Percentiles rank a stretch among this genome's conserved stretches.
Evolutionary conservation across 2,888 invertebrate species (phyloP).

Genomic region (Drosophila formosana): DNA sequence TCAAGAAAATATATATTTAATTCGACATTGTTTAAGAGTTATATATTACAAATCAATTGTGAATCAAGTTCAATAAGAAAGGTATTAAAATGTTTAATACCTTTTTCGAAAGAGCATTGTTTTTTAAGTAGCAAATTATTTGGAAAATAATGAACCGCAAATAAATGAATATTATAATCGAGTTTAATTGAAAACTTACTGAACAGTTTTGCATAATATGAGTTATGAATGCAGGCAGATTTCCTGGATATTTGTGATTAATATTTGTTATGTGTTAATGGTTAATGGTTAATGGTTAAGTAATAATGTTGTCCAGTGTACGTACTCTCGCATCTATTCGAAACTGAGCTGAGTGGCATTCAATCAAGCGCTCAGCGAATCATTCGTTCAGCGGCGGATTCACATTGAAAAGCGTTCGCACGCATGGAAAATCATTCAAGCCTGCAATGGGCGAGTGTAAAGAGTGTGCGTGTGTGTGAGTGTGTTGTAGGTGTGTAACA

Average conservation of each 20-base stretch:
- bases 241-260: constrained; percentile 5
- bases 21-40: no score
- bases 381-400: constrained; percentile 46
- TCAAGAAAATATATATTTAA: no score
- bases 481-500: constrained; percentile 29
- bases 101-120: no score
- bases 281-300: constrained; percentile 5
- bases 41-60: no score
- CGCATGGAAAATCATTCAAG: constrained; percentile 76
- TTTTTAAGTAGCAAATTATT: no score
- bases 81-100: no score
- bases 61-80: no score
- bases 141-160: no score
- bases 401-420: constrained; percentile 66
- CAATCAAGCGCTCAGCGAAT: constrained; percentile 62
- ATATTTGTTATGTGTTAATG: neutral
- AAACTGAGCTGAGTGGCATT: constrained; percentile 50
- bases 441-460: constrained; percentile 50
- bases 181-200: neutral
- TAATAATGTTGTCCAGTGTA: constrained; percentile 47
- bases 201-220: neutral
- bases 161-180: neutral
- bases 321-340: constrained; percentile 4
- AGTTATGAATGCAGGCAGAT: constrained; percentile 2
- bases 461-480: constrained; percentile 14